Evolutionary conservation across 2,888 invertebrate species (phyloP).

Genomic region (Byasa hedistus): DNA sequence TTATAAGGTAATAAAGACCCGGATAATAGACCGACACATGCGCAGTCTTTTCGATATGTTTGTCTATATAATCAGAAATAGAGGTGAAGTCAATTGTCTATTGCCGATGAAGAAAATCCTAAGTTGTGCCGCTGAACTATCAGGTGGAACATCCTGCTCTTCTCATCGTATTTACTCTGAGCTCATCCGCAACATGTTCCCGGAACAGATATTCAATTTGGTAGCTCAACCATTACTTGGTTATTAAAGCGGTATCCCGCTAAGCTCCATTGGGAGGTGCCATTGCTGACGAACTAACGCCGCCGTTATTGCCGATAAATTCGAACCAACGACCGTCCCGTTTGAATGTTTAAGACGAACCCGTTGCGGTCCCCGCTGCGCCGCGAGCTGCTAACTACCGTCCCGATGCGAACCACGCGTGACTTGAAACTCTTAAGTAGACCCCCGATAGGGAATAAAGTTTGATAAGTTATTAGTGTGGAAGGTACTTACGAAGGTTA

Average conservation of each 20-base stretch:
- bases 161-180: too few species aligned
- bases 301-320: slow-evolving; percentile 37
- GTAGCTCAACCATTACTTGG: slow-evolving; percentile 12
- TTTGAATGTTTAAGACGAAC: slow-evolving; percentile 31
- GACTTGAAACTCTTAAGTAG: slow-evolving; percentile 47
- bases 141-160: too few species aligned
- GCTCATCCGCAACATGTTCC: neutral
- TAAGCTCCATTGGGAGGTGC: slow-evolving; percentile 39
- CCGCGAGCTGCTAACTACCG: slow-evolving; percentile 35
- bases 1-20: too few species aligned
- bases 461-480: slow-evolving; percentile 23
- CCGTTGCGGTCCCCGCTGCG: slow-evolving; percentile 37
- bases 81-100: too few species aligned
- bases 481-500: neutral
- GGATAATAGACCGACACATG: too few species aligned
- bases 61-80: too few species aligned
- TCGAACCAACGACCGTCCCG: slow-evolving; percentile 34
- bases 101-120: too few species aligned
- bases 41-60: too few species aligned
- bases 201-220: slow-evolving; percentile 15
- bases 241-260: slow-evolving; percentile 35
- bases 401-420: slow-evolving; percentile 42
- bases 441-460: slow-evolving; percentile 32
- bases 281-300: slow-evolving; percentile 38
- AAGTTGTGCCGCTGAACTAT: too few species aligned